Conservation (phyloP, 2,888 invertebrate species). For the Philopedon plagiatum region DNA sequence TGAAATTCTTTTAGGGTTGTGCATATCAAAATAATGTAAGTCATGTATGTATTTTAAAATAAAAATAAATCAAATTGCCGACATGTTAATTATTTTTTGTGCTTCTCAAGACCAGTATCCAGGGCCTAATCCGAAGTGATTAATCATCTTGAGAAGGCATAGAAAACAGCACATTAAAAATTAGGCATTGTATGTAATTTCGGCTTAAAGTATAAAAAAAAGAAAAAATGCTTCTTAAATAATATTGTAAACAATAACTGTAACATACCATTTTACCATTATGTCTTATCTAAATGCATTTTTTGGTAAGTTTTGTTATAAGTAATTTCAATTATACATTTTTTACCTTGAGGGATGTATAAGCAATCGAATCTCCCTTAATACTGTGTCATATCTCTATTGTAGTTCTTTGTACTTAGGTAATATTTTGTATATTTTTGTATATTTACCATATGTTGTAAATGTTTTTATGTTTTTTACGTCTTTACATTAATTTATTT, state of each 20-base stretch:
- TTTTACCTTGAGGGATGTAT: not conserved
- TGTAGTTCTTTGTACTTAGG: conserved; percentile 24
- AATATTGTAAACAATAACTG: not conserved
- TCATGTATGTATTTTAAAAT: not conserved
- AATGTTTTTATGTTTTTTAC: conserved; percentile 30
- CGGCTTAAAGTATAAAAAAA: too few relatives aligned
- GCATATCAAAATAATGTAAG: conserved; percentile 2
- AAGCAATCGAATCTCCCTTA: conserved; percentile 8
- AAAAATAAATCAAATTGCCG: too few relatives aligned
- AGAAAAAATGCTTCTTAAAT: not conserved
- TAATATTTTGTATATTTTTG: conserved; percentile 25
- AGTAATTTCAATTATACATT: not conserved
- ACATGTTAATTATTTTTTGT: too few relatives aligned
- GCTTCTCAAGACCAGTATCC: too few relatives aligned
- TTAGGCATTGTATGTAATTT: too few relatives aligned
- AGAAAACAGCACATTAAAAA: too few relatives aligned
- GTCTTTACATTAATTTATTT: conserved; percentile 40
- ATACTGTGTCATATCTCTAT: conserved; percentile 19
- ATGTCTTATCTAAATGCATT: too few relatives aligned
- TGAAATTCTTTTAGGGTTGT: conserved; percentile 1
- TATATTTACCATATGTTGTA: conserved; percentile 30
- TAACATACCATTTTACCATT: not conserved
- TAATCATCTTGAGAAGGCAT: too few relatives aligned
- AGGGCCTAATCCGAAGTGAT: too few relatives aligned
- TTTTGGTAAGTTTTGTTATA: not conserved